Percentiles rank a stretch among this genome's conserved stretches.
Conservation (phyloP, 2,888 invertebrate genomes). For the Timandra comae region DNA sequence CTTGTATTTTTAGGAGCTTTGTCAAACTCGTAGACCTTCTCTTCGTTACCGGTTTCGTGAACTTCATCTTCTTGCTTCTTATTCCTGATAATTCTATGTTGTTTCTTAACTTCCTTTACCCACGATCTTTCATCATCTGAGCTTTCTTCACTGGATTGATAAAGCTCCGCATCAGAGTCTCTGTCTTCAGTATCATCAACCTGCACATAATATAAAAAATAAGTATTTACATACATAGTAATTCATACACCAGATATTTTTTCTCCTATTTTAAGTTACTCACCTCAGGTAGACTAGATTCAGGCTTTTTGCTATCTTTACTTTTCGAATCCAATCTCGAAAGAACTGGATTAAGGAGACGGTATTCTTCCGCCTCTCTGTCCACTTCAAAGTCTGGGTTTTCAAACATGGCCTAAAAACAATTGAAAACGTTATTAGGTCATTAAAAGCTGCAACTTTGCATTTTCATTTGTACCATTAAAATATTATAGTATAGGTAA, state of each 20-base stretch:
- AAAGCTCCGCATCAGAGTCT: conserved; percentile 73
- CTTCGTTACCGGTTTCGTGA: conserved; percentile 26
- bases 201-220: conserved; percentile 20
- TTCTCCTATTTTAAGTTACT: conserved; percentile 8
- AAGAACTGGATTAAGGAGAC: conserved; percentile 91
- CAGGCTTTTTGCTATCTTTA: conserved; percentile 72
- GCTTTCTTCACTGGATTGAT: conserved; percentile 63
- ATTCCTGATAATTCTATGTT: conserved; percentile 79
- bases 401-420: conserved; percentile 83
- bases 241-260: neutral
- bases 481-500: too few species aligned
- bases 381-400: conserved; percentile 96
- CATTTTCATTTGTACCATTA: too few species aligned
- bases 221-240: too few species aligned
- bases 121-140: conserved; percentile 90
- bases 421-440: conserved; percentile 2
- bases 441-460: too few species aligned
- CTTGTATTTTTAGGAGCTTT: conserved; percentile 72
- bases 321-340: conserved; percentile 87
- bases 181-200: conserved; percentile 56
- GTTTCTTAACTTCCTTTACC: conserved; percentile 87
- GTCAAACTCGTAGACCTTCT: conserved; percentile 39
- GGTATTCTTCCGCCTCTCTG: conserved; percentile 89
- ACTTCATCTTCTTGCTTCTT: conserved; percentile 46
- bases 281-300: conserved; percentile 62